phyloP scores from a whole-genome alignment of 2,888 invertebrate species.

The Platypus cylindrus region DNA sequence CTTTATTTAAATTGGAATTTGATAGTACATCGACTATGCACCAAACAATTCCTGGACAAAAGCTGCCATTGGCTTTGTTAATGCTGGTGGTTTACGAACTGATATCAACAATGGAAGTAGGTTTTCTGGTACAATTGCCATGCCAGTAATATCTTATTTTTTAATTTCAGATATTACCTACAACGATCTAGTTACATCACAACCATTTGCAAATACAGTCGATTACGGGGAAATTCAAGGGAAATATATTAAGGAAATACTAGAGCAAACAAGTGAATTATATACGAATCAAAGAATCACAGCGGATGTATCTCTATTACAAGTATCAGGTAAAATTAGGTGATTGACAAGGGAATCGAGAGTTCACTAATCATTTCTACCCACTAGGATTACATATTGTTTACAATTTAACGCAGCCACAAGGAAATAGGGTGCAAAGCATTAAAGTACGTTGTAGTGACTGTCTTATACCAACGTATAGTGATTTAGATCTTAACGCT shows the following conservation, averaged over 20 bases:
- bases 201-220: conserved; percentile 67
- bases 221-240: conserved; percentile 60
- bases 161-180: conserved; percentile 51
- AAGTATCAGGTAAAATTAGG: conserved; percentile 46
- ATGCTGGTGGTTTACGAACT: conserved; percentile 58
- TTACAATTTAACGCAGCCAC: conserved; percentile 47
- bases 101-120: conserved; percentile 51
- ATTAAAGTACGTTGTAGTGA: conserved; percentile 45
- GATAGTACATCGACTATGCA: conserved; percentile 18
- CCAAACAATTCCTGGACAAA: conserved; percentile 44
- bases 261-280: conserved; percentile 44
- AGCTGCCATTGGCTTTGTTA: conserved; percentile 53
- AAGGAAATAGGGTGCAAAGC: conserved; percentile 45
- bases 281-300: conserved; percentile 32
- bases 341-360: too few relatives aligned
- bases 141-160: background rate
- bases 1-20: conserved; percentile 4
- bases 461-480: conserved; percentile 52
- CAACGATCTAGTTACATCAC: conserved; percentile 51
- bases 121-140: conserved; percentile 34
- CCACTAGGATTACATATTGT: conserved; percentile 45
- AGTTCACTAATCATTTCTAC: conserved; percentile 3
- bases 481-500: conserved; percentile 41
- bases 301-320: conserved; percentile 41
- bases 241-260: conserved; percentile 45